Conservation (phyloP, 2,113 vertebrate species). For the Fregata magnificens region DNA sequence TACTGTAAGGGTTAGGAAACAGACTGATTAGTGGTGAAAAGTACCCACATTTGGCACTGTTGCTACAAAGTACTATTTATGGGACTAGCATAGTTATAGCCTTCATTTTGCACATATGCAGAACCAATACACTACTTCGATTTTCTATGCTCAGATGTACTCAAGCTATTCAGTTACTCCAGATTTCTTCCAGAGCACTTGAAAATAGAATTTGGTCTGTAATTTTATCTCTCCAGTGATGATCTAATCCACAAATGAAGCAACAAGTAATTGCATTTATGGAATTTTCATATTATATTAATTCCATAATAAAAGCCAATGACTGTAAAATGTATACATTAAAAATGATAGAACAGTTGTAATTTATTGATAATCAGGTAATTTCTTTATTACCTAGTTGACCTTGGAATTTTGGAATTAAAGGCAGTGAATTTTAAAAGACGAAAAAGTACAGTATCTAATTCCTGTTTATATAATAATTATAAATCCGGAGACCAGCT, state of each 20-base stretch:
- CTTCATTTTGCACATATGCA: background rate
- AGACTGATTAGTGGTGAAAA: background rate
- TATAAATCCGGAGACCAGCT: background rate
- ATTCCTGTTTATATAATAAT: background rate
- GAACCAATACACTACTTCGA: background rate
- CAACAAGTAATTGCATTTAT: background rate
- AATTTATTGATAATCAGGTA: background rate
- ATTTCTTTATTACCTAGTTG: background rate
- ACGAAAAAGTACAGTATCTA: background rate
- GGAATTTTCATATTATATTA: background rate
- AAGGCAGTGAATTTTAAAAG: background rate
- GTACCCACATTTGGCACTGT: background rate
- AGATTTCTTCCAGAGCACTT: background rate
- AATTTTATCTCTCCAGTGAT: background rate
- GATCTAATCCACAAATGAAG: background rate
- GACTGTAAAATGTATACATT: background rate
- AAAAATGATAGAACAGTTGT: background rate
- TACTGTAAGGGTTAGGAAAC: background rate
- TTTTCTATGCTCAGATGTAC: background rate
- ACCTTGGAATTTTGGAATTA: background rate
- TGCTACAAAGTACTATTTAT: background rate
- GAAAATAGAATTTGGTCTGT: background rate
- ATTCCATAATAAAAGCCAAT: background rate
- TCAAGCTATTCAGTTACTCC: background rate
- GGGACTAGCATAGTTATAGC: background rate